Conservation (phyloP, 2,888 invertebrate species). For the Dicranocentrus wangi region DNA sequence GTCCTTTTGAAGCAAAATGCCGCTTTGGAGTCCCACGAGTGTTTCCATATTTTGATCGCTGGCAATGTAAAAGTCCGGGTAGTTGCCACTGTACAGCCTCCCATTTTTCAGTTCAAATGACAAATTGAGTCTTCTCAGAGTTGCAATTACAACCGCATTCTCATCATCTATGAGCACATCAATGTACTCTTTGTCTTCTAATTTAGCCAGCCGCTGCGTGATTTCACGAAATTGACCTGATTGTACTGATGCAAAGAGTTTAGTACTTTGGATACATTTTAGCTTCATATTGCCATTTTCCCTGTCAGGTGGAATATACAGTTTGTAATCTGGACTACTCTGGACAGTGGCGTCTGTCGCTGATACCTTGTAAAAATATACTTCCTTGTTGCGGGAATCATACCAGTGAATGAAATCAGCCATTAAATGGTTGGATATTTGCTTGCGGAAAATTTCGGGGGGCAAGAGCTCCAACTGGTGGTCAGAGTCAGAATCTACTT, state of each 20-base stretch:
- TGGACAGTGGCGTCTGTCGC: not conserved
- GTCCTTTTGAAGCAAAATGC: not conserved
- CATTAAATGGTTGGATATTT: constrained; percentile 1
- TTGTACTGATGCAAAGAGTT: constrained; percentile 17
- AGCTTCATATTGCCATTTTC: not conserved
- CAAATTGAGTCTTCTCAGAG: not conserved
- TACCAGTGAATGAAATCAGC: constrained; percentile 53
- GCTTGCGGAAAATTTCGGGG: not conserved
- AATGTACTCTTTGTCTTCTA: constrained; percentile 27
- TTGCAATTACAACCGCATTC: not conserved
- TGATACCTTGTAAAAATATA: constrained; percentile 29
- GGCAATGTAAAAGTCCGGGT: not conserved
- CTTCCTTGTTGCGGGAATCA: not conserved
- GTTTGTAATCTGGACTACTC: constrained; percentile 3
- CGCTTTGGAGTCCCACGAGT: constrained; percentile 22
- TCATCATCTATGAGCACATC: not conserved
- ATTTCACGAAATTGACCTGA: constrained; percentile 29
- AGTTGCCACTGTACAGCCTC: not conserved
- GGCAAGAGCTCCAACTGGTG: constrained; percentile 5
- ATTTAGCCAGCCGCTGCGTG: not conserved
- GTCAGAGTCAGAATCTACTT: not conserved
- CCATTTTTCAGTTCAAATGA: not conserved
- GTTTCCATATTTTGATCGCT: constrained; percentile 4
- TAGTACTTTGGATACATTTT: not conserved
- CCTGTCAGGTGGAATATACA: not conserved